Base-by-base conservation (phyloP, 2,797 vertebrate genomes). In the Acrossocheilus fasciatus region DNA sequence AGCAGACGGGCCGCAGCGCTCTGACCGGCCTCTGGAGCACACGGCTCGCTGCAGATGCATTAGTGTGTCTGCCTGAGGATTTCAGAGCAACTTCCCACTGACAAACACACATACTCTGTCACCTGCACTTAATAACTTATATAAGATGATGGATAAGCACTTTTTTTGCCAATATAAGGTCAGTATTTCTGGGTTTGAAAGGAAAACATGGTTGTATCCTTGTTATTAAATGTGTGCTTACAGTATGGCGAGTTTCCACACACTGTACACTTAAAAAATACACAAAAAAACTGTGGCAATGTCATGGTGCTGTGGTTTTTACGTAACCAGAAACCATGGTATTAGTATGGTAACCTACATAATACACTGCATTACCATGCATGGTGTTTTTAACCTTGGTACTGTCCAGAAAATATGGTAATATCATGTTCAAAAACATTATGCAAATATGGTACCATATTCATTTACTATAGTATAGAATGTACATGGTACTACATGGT, bases 71-170 rank as follows among this genome's bases (percentile, higher is more conserved):
- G 54, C 52, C 52, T 47, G 20, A 57, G 57, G 59, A 73, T 69
- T n/a, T 69, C 20, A 82, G 50, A 82, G n/a, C 39, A 59, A 73
- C 52, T 30, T 14, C 41, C 47, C 41, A n/a, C 34, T 30, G 34
- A 41, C 82, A 78, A 66, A 70, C 73, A 75, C 5, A 68, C 70
- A n/a, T 23, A 26, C 62, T 54, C 76, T 57, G 50, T 66, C 64
- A 78, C 59, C 52, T 83, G 52, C 52, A 45, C 39, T 73, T 45
- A 57, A 23, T 83, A 59, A 26, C 39, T 74, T 47, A 23, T 34
- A 41, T 57, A 72, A 82, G 23, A 72, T 72, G 39, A 77, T 39
- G 20, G 6, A 72, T 11, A 18, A 82, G 3, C 34, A 70, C 12
- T 20, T 72, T 26, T 57, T 57, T 41, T 18, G 8, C 15, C 39